Evolutionary conservation across 2,797 vertebrate genomes (phyloP).

Genomic region (Sebastes melanostomus): DNA sequence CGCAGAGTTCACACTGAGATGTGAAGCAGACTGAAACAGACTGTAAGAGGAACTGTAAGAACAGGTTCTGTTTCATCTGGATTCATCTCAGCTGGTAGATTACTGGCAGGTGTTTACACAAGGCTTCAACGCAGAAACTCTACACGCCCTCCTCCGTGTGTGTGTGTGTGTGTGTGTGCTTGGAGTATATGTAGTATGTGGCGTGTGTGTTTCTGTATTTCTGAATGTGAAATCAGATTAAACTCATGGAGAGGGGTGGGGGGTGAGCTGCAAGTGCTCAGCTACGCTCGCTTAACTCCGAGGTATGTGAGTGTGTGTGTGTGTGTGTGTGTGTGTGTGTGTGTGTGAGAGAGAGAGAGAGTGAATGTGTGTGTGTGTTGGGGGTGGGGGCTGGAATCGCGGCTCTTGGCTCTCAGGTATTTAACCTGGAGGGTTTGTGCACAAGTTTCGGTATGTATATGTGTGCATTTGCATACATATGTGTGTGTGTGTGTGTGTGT

Average conservation of each 20-base stretch:
- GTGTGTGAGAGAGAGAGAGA: not conserved
- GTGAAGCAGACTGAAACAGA: constrained; percentile 46
- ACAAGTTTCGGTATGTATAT: constrained; percentile 22
- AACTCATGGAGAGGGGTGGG: constrained; percentile 32
- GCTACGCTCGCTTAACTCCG: constrained; percentile 65
- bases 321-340: not conserved
- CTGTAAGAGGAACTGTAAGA: constrained; percentile 45
- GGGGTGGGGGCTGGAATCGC: constrained; percentile 21
- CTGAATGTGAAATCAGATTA: constrained; percentile 69
- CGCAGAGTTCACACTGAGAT: constrained; percentile 48
- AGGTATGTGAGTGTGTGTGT: constrained; percentile 41
- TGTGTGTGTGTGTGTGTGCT: constrained; percentile 33
- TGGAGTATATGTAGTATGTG: constrained; percentile 43
- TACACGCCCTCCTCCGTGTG: constrained; percentile 1
- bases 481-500: not conserved
- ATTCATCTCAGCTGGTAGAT: constrained; percentile 69
- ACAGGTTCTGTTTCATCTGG: constrained; percentile 67
- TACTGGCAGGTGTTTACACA: constrained; percentile 74
- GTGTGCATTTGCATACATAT: constrained; percentile 14
- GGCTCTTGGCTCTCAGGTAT: constrained; percentile 63
- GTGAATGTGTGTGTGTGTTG: not conserved
- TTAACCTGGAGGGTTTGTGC: constrained; percentile 55
- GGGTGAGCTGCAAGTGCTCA: constrained; percentile 45
- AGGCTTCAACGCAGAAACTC: constrained; percentile 48
- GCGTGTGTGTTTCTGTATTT: constrained; percentile 42